Conservation (phyloP, 1,140 invertebrate genomes). For the Scaptodrosophila lebanonensis region DNA sequence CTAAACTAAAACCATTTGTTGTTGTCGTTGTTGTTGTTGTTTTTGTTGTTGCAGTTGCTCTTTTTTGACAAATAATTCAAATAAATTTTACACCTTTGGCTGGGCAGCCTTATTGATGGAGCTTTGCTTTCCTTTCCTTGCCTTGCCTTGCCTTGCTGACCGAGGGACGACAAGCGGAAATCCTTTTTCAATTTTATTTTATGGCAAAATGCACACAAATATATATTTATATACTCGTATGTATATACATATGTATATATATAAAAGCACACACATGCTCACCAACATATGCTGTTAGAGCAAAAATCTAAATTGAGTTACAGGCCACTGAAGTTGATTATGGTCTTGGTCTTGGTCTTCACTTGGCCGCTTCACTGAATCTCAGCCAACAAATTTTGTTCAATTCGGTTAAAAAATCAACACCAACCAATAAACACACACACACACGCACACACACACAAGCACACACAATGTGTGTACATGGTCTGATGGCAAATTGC, state of each 20-base stretch:
- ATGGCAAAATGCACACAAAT: conserved; percentile 25
- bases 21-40: conserved; percentile 1
- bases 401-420: conserved; percentile 71
- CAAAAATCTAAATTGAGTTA: conserved; percentile 68
- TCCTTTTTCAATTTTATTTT: conserved; percentile 71
- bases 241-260: conserved; percentile 19
- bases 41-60: conserved; percentile 25
- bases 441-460: not conserved
- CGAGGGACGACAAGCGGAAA: conserved; percentile 62
- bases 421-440: conserved; percentile 30
- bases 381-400: conserved; percentile 71
- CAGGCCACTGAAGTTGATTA: conserved; percentile 71
- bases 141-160: conserved; percentile 49
- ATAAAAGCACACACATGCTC: conserved; percentile 7
- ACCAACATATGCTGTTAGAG: conserved; percentile 54
- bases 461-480: conserved; percentile 7
- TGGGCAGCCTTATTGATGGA: conserved; percentile 16
- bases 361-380: conserved; percentile 66
- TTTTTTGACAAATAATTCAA: conserved; percentile 67
- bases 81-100: conserved; percentile 69
- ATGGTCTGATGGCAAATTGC: not conserved
- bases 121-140: no score
- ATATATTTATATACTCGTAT: conserved; percentile 12
- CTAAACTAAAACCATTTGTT: conserved; percentile 31
- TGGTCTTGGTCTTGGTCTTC: no score